Conservation (phyloP, 2,888 invertebrate genomes). For the Frankliniella intonsa region DNA sequence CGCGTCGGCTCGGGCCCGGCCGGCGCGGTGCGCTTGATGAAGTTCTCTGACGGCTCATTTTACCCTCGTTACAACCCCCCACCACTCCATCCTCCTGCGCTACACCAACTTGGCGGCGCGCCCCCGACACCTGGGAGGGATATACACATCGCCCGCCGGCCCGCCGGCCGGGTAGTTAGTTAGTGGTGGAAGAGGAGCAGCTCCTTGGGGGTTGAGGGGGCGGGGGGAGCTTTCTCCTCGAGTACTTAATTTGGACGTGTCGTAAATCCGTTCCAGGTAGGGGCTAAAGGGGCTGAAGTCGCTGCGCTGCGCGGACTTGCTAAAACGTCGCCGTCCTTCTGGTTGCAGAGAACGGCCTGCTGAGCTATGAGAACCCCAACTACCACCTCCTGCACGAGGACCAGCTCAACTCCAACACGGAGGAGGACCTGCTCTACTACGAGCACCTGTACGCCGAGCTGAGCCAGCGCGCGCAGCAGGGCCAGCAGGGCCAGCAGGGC, state of each 20-base stretch:
- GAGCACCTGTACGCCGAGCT: slow-evolving; percentile 62
- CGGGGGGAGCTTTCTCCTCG: not conserved
- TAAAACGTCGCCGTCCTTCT: not conserved
- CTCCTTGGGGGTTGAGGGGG: not conserved
- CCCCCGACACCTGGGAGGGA: no score
- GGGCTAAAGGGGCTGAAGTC: not conserved
- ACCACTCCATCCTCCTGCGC: no score
- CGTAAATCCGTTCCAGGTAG: not conserved
- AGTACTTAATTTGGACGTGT: not conserved
- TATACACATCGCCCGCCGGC: no score
- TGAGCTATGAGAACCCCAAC: slow-evolving; percentile 89
- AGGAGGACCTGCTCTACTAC: slow-evolving; percentile 59
- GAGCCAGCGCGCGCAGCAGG: slow-evolving; percentile 54
- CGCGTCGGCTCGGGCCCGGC: no score
- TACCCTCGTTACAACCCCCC: not conserved
- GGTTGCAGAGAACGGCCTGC: slow-evolving; percentile 76
- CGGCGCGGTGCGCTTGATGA: not conserved
- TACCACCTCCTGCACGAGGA: slow-evolving; percentile 78
- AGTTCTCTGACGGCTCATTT: not conserved
- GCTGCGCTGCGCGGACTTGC: no score
- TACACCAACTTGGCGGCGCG: no score
- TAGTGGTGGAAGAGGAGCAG: no score
- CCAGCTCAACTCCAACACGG: slow-evolving; percentile 63
- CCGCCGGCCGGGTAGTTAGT: no score
- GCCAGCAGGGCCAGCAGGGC: slow-evolving; percentile 42